Evolutionary conservation across 2,797 vertebrate genomes (phyloP), one percentile per base, ranked within the genome.

Genomic region (Mormyrops boulengeri): DNA sequence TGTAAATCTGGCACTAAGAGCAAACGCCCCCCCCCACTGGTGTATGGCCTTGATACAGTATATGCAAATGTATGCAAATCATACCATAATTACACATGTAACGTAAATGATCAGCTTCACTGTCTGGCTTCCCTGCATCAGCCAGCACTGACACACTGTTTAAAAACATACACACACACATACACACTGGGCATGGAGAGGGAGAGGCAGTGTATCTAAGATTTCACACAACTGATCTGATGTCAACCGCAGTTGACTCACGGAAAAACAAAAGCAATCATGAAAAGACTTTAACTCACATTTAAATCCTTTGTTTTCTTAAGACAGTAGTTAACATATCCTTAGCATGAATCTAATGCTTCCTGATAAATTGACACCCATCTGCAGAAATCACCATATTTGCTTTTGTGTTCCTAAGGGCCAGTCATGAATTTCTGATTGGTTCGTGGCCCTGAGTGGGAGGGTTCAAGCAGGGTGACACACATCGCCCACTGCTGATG

Each of bases 31-130:
- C n/a, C 49, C 47, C 55, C 55, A n/a, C 55, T 2, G 52, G 85
- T 55, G 50, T 87, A 87, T 6, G 19, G 30, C 30, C 52, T 57
- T 14, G 12, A 57, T 55, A 30, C 30, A 26, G 47, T 38, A 30
- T 50, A 55, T 87, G 85, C 49, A 87, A 55, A 87, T 87, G 22
- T 87, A 19, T 87, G 52, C 30, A 53, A 87, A 87, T 30, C 30
- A 30, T 55, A 57, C 55, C 85, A 30, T 17, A 55, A 53, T 87
- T 87, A 38, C 49, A 85, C 49, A 34, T 34, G 52, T 87, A 87
- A 87, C 50, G 12, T 52, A 57, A 87, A 87, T 34, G 34, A 87
- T 22, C 12, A 53, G 4, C 85, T 77, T 34, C 7, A 7, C 47
- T 19, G 17, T 11, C n/a, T 22, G n/a, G 8, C 2, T 50, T 11